Evolutionary conservation across 2,113 vertebrate species (phyloP).

Genomic region (Sciurus niger): DNA sequence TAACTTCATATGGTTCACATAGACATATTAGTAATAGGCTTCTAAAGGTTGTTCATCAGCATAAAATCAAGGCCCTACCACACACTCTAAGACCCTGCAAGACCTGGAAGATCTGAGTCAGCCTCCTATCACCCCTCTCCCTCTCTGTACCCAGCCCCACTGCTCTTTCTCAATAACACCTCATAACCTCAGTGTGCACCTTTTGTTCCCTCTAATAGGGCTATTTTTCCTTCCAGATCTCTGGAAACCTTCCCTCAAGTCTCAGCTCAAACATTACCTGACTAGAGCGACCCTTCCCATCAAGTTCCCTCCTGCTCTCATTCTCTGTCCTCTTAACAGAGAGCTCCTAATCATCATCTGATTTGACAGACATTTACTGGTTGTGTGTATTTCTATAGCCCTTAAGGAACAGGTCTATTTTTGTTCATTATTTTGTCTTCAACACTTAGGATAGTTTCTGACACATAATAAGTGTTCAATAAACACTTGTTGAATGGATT

Average conservation of each 20-base stretch:
- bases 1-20: neutral
- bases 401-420: neutral
- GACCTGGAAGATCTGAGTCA: neutral
- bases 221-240: neutral
- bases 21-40: neutral
- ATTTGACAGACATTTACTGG: neutral
- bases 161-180: neutral
- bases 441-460: neutral
- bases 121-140: neutral
- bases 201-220: neutral
- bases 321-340: neutral
- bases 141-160: neutral
- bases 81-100: neutral
- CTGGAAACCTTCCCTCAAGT: neutral
- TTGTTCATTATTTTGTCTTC: neutral
- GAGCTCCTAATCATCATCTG: neutral
- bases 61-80: neutral
- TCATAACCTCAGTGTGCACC: neutral
- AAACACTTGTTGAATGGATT: conserved; percentile 9
- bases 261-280: neutral
- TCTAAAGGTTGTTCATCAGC: neutral
- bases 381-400: neutral
- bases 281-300: neutral
- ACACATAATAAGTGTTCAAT: neutral
- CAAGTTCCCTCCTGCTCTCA: neutral